Evolutionary conservation across 1,140 invertebrate species (phyloP), one percentile per base, ranked within the genome.

Genomic region (Leptonema lineaticorne): DNA sequence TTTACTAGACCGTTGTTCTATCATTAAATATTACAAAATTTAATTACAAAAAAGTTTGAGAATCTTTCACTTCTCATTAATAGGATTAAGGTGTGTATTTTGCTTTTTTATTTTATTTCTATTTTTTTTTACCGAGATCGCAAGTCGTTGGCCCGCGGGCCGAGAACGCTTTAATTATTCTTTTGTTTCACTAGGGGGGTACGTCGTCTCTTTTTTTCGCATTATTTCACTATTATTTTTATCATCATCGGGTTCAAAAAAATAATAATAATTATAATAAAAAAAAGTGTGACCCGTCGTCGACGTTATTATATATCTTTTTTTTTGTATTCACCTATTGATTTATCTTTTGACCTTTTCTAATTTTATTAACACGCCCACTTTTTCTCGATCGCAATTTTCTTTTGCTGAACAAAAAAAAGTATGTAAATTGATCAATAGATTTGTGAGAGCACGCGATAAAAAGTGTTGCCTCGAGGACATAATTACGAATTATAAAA

Each of bases 281-380:
- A 59, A 50, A 53, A 64, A 63, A 50, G 22, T 28, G 24, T 64
- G 62, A 64, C 62, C 62, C 33, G 37, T 64, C 33, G 37, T 64
- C 62, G 62, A n/a, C 24, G 50, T 50, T 41, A 37, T 64, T n/a
- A n/a, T n/a, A n/a, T n/a, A n/a, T n/a, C n/a, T n/a, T n/a, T n/a
- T n/a, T n/a, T n/a, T n/a, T n/a, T n/a, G n/a, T n/a, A 45, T 64
- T 64, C 24, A 50, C 62, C 33, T 64, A 64, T 64, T 64, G 62
- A 64, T 64, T 64, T 64, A 64, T 64, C 62, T 50, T 64, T 50
- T 64, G 46, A 64, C 62, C 62, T 64, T 64, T 62, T 62, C 41
- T 62, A 59, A 59, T 59, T 59, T 59, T 62, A 62, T 33, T 62
- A 37, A 33, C 50, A 53, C 50, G 50, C 50, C 50, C 50, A 53